Evolutionary conservation across 1,140 invertebrate species (phyloP).

Genomic region (Lutraria rhynchaena): DNA sequence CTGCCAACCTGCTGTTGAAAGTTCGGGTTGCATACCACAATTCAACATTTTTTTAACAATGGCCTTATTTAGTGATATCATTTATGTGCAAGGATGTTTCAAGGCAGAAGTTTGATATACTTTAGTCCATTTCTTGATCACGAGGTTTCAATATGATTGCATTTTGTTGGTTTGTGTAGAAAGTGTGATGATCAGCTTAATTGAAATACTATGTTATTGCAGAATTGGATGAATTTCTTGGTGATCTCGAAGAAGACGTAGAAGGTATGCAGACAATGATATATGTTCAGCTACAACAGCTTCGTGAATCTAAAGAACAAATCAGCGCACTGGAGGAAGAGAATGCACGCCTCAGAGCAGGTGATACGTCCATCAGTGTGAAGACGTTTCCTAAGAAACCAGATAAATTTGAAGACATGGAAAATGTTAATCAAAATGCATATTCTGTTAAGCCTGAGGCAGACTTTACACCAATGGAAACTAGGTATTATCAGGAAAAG

Average conservation of each 20-base stretch:
- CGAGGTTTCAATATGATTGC: not conserved
- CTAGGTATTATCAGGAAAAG: conserved; percentile 40
- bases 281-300: conserved; percentile 95
- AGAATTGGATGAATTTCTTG: conserved; percentile 97
- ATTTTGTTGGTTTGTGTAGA: no score
- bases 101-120: no score
- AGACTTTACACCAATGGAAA: conserved; percentile 35
- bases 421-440: conserved; percentile 29
- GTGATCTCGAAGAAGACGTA: conserved; percentile 98
- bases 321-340: conserved; percentile 73
- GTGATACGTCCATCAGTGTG: not conserved
- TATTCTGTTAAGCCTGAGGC: not conserved
- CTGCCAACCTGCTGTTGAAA: no score
- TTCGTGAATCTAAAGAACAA: conserved; percentile 83
- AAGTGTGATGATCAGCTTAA: no score
- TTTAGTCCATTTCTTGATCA: not conserved
- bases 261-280: conserved; percentile 99
- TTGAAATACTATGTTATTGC: conserved; percentile 80
- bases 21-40: no score
- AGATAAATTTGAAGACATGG: conserved; percentile 7
- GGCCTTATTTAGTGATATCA: no score
- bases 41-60: no score
- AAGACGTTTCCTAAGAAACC: conserved; percentile 25
- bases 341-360: conserved; percentile 66
- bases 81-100: no score